A percentile compares a stretch with the other conserved stretches of the same genome.
Conservation (phyloP, 2,888 invertebrate species). For the Chymomyza caudatula region DNA sequence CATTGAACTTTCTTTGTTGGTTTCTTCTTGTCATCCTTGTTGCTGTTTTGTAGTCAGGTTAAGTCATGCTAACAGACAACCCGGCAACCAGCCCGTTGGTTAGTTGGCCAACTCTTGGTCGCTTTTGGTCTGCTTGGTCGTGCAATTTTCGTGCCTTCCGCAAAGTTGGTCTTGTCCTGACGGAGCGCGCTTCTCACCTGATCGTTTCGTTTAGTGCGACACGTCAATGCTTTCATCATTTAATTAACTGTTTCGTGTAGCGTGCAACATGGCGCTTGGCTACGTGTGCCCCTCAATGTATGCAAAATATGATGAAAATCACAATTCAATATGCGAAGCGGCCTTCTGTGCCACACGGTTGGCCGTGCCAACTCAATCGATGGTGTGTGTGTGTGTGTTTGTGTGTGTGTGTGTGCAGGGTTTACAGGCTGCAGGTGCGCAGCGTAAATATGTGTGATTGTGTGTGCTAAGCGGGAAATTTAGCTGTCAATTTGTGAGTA, state of each 20-base stretch:
- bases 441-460: not conserved
- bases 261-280: slow-evolving; percentile 22
- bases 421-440: too few species aligned
- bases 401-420: not conserved
- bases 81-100: not conserved
- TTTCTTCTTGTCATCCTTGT: not conserved
- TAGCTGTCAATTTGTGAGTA: slow-evolving; percentile 46
- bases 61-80: not conserved
- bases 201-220: slow-evolving; percentile 42
- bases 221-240: slow-evolving; percentile 71
- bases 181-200: not conserved
- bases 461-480: slow-evolving; percentile 55
- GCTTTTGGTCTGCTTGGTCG: not conserved
- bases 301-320: slow-evolving; percentile 49
- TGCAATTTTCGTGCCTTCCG: not conserved
- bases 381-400: slow-evolving; percentile 26
- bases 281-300: slow-evolving; percentile 7
- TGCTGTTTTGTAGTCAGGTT: not conserved
- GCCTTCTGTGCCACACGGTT: slow-evolving; percentile 20
- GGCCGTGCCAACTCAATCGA: slow-evolving; percentile 47
- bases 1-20: not conserved
- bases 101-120: not conserved
- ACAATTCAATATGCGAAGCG: slow-evolving; percentile 42
- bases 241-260: slow-evolving; percentile 67
- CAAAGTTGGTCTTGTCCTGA: slow-evolving; percentile 23